Evolutionary conservation across 2,113 vertebrate species (phyloP).

Genomic region (Aramus guarauna): DNA sequence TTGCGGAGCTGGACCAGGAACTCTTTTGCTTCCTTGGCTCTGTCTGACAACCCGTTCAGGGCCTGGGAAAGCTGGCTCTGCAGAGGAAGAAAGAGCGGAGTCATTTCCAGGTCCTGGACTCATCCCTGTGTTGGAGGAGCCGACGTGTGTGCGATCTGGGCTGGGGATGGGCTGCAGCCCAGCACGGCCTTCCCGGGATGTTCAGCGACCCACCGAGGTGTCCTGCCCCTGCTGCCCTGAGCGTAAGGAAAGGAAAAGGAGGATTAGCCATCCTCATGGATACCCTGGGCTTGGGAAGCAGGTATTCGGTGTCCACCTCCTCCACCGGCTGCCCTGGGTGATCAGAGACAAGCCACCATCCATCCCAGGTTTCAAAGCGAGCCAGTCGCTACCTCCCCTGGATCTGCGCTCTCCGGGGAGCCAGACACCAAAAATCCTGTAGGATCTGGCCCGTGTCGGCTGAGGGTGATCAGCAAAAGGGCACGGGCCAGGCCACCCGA

Average conservation of each 20-base stretch:
- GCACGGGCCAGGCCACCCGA: accelerated
- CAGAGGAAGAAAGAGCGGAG: background rate
- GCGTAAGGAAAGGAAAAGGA: background rate
- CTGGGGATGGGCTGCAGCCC: background rate
- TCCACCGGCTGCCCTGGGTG: background rate
- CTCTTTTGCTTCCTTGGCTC: slow-evolving; percentile 96
- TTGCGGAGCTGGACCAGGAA: slow-evolving; percentile 95
- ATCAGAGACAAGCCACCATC: background rate
- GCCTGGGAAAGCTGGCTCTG: slow-evolving; percentile 97
- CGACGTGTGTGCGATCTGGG: accelerated
- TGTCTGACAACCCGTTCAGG: slow-evolving; percentile 91
- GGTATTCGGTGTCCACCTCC: background rate
- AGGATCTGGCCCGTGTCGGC: background rate
- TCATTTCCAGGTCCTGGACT: background rate
- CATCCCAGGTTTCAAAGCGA: background rate
- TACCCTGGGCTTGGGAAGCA: background rate
- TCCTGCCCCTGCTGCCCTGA: background rate
- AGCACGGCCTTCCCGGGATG: background rate
- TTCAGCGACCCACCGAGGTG: background rate
- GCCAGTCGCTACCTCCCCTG: background rate
- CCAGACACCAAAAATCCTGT: background rate
- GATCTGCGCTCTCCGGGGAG: background rate
- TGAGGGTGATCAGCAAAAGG: background rate
- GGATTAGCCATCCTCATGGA: no score
- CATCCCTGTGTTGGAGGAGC: background rate